Percentiles rank a stretch among this genome's conserved stretches.
These are phyloP conservation scores for Epizoanthus illoricatus DNA, from an alignment of 92 coral and sea anemone genomes.

Conservation along the genomic window DNA sequence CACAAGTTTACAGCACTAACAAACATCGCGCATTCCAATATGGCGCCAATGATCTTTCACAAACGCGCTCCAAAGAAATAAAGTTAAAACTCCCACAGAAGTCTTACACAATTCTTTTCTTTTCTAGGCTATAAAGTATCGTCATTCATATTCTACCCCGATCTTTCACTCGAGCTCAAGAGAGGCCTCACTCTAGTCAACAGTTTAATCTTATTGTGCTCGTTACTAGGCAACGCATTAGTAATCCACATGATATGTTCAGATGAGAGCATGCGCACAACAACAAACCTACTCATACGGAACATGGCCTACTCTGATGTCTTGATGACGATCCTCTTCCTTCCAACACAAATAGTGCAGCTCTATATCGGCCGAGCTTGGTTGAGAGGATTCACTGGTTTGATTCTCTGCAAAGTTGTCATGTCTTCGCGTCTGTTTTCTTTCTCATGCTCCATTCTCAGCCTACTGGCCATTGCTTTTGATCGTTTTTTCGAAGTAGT, in stretches of 20 bases:
- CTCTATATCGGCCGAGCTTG: slow-evolving; percentile 43
- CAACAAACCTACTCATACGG: slow-evolving; percentile 3
- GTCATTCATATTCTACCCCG: background rate
- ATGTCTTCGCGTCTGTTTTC: slow-evolving; percentile 46
- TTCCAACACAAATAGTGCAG: slow-evolving; percentile 25
- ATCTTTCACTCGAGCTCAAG: background rate
- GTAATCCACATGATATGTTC: slow-evolving; percentile 9
- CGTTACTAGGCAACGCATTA: slow-evolving; percentile 14
- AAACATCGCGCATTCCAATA: no score
- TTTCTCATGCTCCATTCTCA: slow-evolving; percentile 44
- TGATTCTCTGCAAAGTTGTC: slow-evolving; percentile 42
- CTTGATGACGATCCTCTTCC: slow-evolving; percentile 2
- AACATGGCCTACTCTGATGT: background rate
- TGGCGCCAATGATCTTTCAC: no score
- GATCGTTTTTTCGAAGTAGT: slow-evolving; percentile 39
- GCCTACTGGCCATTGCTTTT: slow-evolving; percentile 50
- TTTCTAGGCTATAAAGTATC: background rate
- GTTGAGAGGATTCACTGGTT: slow-evolving; percentile 37
- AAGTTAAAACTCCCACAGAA: no score
- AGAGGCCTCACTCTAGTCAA: background rate
- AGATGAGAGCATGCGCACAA: background rate
- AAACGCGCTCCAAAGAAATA: no score
- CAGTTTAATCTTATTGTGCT: background rate
- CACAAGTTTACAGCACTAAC: no score
- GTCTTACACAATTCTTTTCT: background rate